Evolutionary conservation across 2,888 invertebrate species (phyloP), one percentile per base, ranked within the genome.

Genomic region (Notocelia uddmanniana): DNA sequence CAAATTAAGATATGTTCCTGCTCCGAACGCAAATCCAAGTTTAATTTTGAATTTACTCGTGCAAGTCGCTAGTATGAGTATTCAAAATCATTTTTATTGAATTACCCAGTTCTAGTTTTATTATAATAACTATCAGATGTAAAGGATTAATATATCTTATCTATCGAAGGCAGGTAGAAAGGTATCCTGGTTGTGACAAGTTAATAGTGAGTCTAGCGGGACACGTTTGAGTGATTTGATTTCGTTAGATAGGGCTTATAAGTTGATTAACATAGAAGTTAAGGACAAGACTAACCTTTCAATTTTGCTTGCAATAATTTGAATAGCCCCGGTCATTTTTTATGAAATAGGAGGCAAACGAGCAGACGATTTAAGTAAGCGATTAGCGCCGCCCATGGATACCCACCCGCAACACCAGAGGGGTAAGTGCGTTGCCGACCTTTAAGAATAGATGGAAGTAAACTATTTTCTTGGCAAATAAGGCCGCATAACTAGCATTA

Each of bases 111-210:
- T 23, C 66, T 31, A 60, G 66, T 54, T 41, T 34, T 41, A 45
- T 71, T 66, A 54, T 59, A 66, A 64, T 70, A 45, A 19, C 18
- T 59, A 59, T 71, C 54, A 55, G 45, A 60, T 23, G 37, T 70
- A 41, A 21, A 18, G 64, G 71, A 66, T 71, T 71, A 66, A 71
- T 66, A 66, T 71, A 71, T 70, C 64, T 71, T 66, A 71, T 66
- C 59, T 71, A 71, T 70, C 64, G 58, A 31, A 50, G 52, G 26
- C 54, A 55, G 71, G 60, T 71, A 66, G 70, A 70, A 70, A 70
- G 64, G n/a, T 58, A 57, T 55, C 60, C 21, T 21, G 50, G 70
- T 52, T 66, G 60, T 55, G 71, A 71, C 71, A 71, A 48, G 45
- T 67, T 71, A 60, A 71, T 71, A 54, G 64, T 45, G 34, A 52